Percentiles rank a stretch among this genome's conserved stretches.
Evolutionary conservation across 2,888 invertebrate genomes (phyloP).

Genomic region (Tridacna crocea): DNA sequence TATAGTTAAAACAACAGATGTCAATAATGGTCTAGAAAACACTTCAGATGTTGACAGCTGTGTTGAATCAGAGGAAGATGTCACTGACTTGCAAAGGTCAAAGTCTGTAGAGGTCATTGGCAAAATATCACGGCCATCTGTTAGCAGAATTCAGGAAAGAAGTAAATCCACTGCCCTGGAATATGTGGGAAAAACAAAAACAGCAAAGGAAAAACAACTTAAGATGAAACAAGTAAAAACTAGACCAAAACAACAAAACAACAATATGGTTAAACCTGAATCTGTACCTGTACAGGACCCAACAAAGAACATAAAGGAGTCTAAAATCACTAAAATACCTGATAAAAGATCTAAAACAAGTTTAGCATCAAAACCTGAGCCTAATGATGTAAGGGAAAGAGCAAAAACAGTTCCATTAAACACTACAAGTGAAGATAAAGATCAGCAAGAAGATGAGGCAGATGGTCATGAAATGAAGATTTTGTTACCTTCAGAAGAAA

Average conservation of each 20-base stretch:
- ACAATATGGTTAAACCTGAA: background rate
- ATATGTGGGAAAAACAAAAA: slow-evolving; percentile 4
- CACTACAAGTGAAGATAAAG: background rate
- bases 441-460: background rate
- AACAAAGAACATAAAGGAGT: background rate
- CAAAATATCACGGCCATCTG: slow-evolving; percentile 9
- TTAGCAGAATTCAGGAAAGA: slow-evolving; percentile 15
- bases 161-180: slow-evolving; percentile 24
- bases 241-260: background rate
- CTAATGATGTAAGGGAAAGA: slow-evolving; percentile 9
- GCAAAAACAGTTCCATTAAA: slow-evolving; percentile 15
- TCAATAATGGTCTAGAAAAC: background rate
- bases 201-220: background rate
- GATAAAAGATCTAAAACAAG: slow-evolving; percentile 15
- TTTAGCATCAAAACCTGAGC: slow-evolving; percentile 8
- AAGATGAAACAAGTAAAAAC: slow-evolving; percentile 3
- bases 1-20: background rate
- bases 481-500: background rate
- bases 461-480: slow-evolving; percentile 1
- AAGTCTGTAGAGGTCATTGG: slow-evolving; percentile 7
- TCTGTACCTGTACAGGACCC: no score
- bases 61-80: background rate
- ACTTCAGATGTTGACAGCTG: background rate
- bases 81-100: slow-evolving; percentile 16
- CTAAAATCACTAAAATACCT: background rate